Evolutionary conservation across 2,797 vertebrate genomes (phyloP).

Genomic region (Tokudaia tokunoshimensis): DNA sequence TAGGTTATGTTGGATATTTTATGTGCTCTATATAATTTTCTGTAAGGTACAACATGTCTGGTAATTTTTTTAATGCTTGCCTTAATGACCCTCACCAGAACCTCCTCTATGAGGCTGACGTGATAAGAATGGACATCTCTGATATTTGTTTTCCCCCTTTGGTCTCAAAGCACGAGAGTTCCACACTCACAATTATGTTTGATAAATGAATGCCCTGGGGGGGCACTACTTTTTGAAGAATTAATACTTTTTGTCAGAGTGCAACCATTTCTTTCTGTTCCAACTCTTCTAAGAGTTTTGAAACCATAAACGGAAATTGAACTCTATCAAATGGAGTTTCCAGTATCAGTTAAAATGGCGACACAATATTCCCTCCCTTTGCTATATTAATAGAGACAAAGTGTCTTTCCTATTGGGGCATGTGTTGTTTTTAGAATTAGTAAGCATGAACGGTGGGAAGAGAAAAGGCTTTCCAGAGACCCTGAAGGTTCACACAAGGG

Average conservation of each 20-base stretch:
- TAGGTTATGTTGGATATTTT: background rate
- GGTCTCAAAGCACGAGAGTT: slow-evolving; percentile 7
- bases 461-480: background rate
- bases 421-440: background rate
- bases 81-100: background rate
- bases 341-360: background rate
- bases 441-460: background rate
- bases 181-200: background rate
- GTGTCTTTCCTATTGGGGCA: background rate
- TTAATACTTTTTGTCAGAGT: background rate
- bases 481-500: background rate
- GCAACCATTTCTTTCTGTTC: background rate
- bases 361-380: background rate
- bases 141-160: background rate
- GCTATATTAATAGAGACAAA: slow-evolving; percentile 18
- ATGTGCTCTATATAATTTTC: background rate
- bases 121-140: background rate
- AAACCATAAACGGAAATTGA: slow-evolving; percentile 15
- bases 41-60: background rate
- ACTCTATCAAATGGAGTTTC: slow-evolving; percentile 52
- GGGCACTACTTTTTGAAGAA: background rate
- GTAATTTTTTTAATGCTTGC: slow-evolving; percentile 1
- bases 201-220: background rate
- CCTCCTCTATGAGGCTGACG: slow-evolving; percentile 1
- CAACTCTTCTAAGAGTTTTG: slow-evolving; percentile 32